These are phyloP conservation scores for Silvanus unidentatus DNA, from an alignment of 2,888 invertebrate species.

Conservation along the genomic window DNA sequence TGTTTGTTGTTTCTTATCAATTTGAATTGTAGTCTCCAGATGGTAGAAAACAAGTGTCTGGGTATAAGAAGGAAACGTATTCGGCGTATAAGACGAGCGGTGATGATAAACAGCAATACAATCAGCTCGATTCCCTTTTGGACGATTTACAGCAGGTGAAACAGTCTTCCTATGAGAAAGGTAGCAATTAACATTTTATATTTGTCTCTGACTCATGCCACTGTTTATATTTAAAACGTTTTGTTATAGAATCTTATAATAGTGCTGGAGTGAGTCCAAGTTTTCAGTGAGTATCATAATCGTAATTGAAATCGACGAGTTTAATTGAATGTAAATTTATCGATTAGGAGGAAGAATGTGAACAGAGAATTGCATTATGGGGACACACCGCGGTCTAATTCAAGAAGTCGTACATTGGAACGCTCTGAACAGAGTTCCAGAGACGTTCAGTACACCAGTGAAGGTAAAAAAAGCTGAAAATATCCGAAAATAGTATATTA, in stretches of 20 bases:
- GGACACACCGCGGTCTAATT: slow-evolving; percentile 33
- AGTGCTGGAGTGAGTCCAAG: slow-evolving; percentile 41
- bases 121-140: slow-evolving; percentile 67
- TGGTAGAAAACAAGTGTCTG: slow-evolving; percentile 39
- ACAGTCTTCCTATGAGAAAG: slow-evolving; percentile 35
- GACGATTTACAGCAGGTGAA: slow-evolving; percentile 61
- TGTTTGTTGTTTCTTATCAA: no score
- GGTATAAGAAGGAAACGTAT: slow-evolving; percentile 43
- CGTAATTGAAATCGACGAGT: neutral
- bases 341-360: slow-evolving; percentile 21
- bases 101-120: slow-evolving; percentile 57
- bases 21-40: slow-evolving; percentile 37
- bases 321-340: neutral
- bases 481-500: no score
- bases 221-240: slow-evolving; percentile 12
- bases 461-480: no score
- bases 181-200: slow-evolving; percentile 23
- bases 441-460: slow-evolving; percentile 34
- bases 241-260: slow-evolving; percentile 40
- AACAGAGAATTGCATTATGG: slow-evolving; percentile 43
- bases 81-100: slow-evolving; percentile 37
- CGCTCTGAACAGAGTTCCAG: slow-evolving; percentile 32
- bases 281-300: slow-evolving; percentile 37
- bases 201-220: slow-evolving; percentile 39
- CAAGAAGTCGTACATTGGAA: slow-evolving; percentile 36